Conservation (phyloP, 2,888 invertebrate genomes). For the Sympetrum striolatum region DNA sequence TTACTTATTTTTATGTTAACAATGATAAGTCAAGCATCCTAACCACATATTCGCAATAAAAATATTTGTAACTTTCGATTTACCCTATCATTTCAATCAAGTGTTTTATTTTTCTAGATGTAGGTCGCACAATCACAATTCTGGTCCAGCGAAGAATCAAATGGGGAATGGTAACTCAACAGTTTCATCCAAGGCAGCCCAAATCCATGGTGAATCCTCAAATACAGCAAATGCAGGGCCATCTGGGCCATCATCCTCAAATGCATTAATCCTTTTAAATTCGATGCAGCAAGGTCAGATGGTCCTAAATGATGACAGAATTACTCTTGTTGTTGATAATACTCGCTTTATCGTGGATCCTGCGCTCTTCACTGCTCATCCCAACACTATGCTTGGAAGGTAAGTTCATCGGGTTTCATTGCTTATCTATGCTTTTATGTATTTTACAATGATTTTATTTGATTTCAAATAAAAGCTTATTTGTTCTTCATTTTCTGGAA, state of each 20-base stretch:
- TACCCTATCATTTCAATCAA: not conserved
- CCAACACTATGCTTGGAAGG: slow-evolving; percentile 97
- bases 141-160: slow-evolving; percentile 54
- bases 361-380: slow-evolving; percentile 89
- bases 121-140: slow-evolving; percentile 53
- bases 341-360: slow-evolving; percentile 94
- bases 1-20: not conserved
- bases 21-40: not conserved
- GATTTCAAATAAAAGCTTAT: too few species aligned
- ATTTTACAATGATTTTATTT: too few species aligned
- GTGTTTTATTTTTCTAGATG: slow-evolving; percentile 52
- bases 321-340: slow-evolving; percentile 95
- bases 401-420: slow-evolving; percentile 51
- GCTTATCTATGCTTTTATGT: too few species aligned
- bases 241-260: slow-evolving; percentile 52
- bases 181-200: slow-evolving; percentile 55
- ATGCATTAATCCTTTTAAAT: slow-evolving; percentile 41
- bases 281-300: slow-evolving; percentile 47
- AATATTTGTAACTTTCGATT: not conserved
- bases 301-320: slow-evolving; percentile 71
- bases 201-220: slow-evolving; percentile 54
- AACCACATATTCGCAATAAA: not conserved
- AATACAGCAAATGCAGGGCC: slow-evolving; percentile 58
- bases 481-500: too few species aligned
- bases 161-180: slow-evolving; percentile 54